phyloP scores from a whole-genome alignment of 2,797 vertebrate species.

The Pyrrhura leucotis region DNA sequence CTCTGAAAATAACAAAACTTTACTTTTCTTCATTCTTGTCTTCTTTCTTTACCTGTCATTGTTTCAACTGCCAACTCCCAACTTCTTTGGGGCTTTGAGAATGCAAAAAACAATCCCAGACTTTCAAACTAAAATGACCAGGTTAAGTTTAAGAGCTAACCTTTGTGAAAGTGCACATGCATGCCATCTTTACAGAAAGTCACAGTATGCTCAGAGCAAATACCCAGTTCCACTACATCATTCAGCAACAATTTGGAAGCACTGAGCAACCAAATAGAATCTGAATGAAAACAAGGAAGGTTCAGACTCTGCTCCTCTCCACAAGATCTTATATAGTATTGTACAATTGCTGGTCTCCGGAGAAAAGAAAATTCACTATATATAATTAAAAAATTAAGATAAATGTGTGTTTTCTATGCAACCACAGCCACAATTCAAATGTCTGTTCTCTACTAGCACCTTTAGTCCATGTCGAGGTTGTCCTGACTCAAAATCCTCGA shows the following conservation, averaged over 20 bases:
- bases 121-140: background rate
- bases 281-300: background rate
- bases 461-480: background rate
- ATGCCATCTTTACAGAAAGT: background rate
- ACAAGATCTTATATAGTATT: background rate
- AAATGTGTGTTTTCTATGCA: background rate
- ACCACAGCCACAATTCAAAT: background rate
- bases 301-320: background rate
- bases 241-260: background rate
- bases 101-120: background rate
- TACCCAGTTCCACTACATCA: accelerated
- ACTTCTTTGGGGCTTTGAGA: background rate
- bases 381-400: background rate
- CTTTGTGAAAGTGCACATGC: background rate
- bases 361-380: background rate
- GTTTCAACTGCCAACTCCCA: accelerated
- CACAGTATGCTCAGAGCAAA: accelerated
- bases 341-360: background rate
- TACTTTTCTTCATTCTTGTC: background rate
- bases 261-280: background rate
- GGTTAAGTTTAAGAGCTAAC: background rate
- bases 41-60: background rate
- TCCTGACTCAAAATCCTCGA: background rate
- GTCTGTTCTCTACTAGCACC: background rate
- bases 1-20: background rate